phyloP scores from a whole-genome alignment of 2,797 vertebrate genomes.

The Oreochromis grahami region DNA sequence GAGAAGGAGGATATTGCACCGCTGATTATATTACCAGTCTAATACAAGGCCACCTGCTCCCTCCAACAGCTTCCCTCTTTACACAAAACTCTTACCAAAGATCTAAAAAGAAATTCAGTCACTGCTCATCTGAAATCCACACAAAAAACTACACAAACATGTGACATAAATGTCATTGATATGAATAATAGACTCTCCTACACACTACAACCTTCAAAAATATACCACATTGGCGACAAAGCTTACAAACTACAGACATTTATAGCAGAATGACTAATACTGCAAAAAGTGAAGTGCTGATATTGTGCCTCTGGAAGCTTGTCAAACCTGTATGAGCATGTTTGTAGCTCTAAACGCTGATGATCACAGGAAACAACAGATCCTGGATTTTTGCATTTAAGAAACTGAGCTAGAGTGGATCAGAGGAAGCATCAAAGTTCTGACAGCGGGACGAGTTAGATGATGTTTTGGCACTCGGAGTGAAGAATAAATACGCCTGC shows the following conservation, averaged over 20 bases:
- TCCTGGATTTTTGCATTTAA: slow-evolving; percentile 16
- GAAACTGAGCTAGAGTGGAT: slow-evolving; percentile 16
- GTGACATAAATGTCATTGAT: slow-evolving; percentile 25
- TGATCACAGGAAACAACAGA: background rate
- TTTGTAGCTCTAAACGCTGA: slow-evolving; percentile 12
- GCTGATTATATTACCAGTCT: background rate
- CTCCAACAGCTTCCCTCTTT: slow-evolving; percentile 3
- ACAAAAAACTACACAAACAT: slow-evolving; percentile 27
- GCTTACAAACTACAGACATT: slow-evolving; percentile 51
- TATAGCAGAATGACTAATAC: slow-evolving; percentile 36
- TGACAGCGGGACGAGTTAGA: background rate
- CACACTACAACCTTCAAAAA: slow-evolving; percentile 31
- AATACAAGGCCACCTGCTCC: slow-evolving; percentile 32
- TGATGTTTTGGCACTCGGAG: slow-evolving; percentile 41
- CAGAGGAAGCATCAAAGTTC: slow-evolving; percentile 37
- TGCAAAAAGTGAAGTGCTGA: slow-evolving; percentile 25
- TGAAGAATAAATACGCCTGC: slow-evolving; percentile 42
- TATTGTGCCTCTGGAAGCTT: slow-evolving; percentile 11
- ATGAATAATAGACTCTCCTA: slow-evolving; percentile 16
- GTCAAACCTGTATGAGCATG: background rate
- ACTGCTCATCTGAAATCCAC: slow-evolving; percentile 16
- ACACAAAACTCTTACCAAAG: slow-evolving; percentile 20
- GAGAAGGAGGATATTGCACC: slow-evolving; percentile 46
- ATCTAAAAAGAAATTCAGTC: slow-evolving; percentile 21
- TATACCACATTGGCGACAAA: slow-evolving; percentile 26